A percentile compares a stretch with the other conserved stretches of the same genome.
Evolutionary conservation across 2,888 invertebrate genomes (phyloP).

Genomic region (Hermaeophaga mercurialis): DNA sequence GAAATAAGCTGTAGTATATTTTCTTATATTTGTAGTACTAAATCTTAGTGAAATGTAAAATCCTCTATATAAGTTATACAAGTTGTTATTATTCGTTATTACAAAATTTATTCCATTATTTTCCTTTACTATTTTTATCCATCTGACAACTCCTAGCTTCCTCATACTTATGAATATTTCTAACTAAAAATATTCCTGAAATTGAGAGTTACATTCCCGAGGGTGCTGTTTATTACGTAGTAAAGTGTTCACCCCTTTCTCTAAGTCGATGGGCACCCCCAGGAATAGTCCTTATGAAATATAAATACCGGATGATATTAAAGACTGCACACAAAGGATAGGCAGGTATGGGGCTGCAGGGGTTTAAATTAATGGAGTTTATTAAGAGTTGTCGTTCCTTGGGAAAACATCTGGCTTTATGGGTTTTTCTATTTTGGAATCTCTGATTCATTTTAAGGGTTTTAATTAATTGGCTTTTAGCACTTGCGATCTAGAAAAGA

Average conservation of each 20-base stretch:
- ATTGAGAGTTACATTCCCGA: conserved; percentile 51
- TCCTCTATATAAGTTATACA: too few species aligned
- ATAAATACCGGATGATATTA: conserved; percentile 31
- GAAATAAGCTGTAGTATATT: neutral
- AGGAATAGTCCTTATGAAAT: conserved; percentile 36
- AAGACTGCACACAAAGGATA: conserved; percentile 22
- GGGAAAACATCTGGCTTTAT: conserved; percentile 10
- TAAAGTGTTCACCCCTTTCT: conserved; percentile 41
- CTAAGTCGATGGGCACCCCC: conserved; percentile 39
- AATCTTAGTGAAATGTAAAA: too few species aligned
- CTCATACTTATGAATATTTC: too few species aligned
- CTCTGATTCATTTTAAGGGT: neutral
- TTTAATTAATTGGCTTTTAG: too few species aligned
- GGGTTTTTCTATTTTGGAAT: neutral
- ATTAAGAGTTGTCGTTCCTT: conserved; percentile 19
- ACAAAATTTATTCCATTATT: too few species aligned
- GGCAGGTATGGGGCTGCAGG: conserved; percentile 18
- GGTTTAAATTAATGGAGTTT: conserved; percentile 19
- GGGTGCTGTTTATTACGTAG: conserved; percentile 47
- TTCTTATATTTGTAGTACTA: neutral
- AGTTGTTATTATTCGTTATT: too few species aligned
- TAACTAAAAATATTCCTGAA: conserved; percentile 46
- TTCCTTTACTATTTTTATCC: too few species aligned
- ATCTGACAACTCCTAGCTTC: too few species aligned
- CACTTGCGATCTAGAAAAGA: too few species aligned